Evolutionary conservation across 2,797 vertebrate genomes (phyloP), one percentile per base, ranked within the genome.

Genomic region (Danio tinwini): DNA sequence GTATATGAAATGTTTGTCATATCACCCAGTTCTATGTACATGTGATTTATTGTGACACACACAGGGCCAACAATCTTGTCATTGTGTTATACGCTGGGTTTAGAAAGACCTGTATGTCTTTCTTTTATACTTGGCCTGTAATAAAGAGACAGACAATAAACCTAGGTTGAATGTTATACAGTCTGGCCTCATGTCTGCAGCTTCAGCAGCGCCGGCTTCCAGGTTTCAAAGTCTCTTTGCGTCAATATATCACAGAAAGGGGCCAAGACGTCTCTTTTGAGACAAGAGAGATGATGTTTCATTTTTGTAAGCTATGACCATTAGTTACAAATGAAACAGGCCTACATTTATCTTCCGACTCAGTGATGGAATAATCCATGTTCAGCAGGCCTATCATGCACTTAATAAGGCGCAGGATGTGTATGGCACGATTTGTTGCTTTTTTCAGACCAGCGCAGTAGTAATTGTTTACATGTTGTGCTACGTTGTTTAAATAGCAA

Each of bases 91-190:
- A 17, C 9, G 0, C 61, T 19, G n/a, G n/a, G n/a, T 45, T 42
- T 42, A 64, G 40, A 16, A 64, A n/a, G 6, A 45, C n/a, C 10
- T 14, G 5, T 68, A 49, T 49, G 21, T 49, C 6, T 12, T 16
- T 49, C 19, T 70, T n/a, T 44, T 17, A 13, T 11, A 42, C 39
- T 44, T 56, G 52, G 39, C 52, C 11, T 72, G 7, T 44, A 19
- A 56, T 8, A 16, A 72, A 40, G 12, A 52, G 9, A 70, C 19
- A 40, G n/a, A 72, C 16, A 21, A 56, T 72, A 72, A 72, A 56
- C 12, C 37, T 62, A 62, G 40, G 29, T 62, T 40, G 59, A 62
- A 59, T 62, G 52, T 17, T 29, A 53, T 47, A n/a, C 14, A 40
- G 49, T 40, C 6, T 40, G 49, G 47, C 29, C 14, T 49, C 37